phyloP scores from a whole-genome alignment of 2,888 invertebrate genomes.

The Sericinus montela region DNA sequence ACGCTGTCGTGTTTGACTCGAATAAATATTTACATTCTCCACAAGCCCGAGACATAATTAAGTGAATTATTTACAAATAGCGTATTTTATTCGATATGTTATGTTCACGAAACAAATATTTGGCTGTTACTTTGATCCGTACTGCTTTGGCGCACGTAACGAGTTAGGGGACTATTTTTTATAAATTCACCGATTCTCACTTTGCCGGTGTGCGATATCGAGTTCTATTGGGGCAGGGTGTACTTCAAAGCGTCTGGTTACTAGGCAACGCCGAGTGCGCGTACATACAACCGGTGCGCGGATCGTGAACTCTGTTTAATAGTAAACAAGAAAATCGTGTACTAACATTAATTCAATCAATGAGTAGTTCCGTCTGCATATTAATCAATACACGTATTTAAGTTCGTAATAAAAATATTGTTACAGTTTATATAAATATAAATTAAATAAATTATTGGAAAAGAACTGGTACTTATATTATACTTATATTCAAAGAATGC shows the following conservation, averaged over 20 bases:
- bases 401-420: too few relatives aligned
- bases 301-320: constrained; percentile 5
- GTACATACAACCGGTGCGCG: constrained; percentile 12
- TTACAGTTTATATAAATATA: too few relatives aligned
- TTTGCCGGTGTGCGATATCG: constrained; percentile 26
- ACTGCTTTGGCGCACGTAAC: background rate
- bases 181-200: constrained; percentile 26
- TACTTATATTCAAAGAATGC: too few relatives aligned
- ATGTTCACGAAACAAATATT: constrained; percentile 10
- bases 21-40: background rate
- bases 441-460: too few relatives aligned
- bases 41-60: constrained; percentile 2
- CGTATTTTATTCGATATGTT: background rate
- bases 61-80: background rate
- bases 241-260: constrained; percentile 46
- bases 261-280: constrained; percentile 31
- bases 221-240: constrained; percentile 28
- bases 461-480: too few relatives aligned
- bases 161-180: constrained; percentile 21
- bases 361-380: too few relatives aligned
- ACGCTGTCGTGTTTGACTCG: background rate
- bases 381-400: too few relatives aligned
- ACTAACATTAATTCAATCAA: constrained; percentile 15
- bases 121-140: constrained; percentile 2
- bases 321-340: constrained; percentile 16